Evolutionary conservation across 2,113 vertebrate species (phyloP).

Genomic region (Saccopteryx leptura): DNA sequence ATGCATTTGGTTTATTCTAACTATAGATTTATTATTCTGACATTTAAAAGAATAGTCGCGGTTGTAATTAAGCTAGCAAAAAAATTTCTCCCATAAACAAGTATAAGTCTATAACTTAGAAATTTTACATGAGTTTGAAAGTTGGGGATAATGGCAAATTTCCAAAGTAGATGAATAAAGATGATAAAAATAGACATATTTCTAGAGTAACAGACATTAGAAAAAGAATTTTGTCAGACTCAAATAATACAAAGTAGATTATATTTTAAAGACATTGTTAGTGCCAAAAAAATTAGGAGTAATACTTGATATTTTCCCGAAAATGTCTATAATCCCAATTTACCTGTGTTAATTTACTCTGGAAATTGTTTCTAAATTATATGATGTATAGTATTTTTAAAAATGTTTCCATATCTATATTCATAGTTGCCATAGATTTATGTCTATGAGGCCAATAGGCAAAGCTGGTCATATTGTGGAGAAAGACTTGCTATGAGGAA

Average conservation of each 20-base stretch:
- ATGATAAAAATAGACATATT: background rate
- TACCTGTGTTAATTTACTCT: background rate
- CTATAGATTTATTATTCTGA: conserved; percentile 6
- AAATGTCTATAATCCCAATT: background rate
- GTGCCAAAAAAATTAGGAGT: background rate
- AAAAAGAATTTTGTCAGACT: background rate
- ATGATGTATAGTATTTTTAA: fast-evolving
- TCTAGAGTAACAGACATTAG: background rate
- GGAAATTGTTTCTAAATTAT: background rate
- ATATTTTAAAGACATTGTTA: background rate
- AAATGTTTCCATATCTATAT: background rate
- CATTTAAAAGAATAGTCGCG: background rate
- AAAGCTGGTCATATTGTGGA: background rate
- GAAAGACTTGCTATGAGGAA: background rate
- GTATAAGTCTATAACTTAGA: background rate
- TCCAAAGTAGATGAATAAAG: background rate
- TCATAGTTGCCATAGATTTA: background rate
- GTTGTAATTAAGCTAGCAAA: conserved; percentile 46
- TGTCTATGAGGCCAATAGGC: background rate
- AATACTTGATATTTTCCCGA: background rate
- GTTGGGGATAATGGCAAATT: background rate
- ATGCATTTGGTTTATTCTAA: background rate
- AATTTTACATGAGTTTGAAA: conserved; percentile 38
- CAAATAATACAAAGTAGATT: background rate
- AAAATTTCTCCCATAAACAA: background rate